Evolutionary conservation across 2,113 vertebrate species (phyloP).

Genomic region (Oceanodroma tethys): DNA sequence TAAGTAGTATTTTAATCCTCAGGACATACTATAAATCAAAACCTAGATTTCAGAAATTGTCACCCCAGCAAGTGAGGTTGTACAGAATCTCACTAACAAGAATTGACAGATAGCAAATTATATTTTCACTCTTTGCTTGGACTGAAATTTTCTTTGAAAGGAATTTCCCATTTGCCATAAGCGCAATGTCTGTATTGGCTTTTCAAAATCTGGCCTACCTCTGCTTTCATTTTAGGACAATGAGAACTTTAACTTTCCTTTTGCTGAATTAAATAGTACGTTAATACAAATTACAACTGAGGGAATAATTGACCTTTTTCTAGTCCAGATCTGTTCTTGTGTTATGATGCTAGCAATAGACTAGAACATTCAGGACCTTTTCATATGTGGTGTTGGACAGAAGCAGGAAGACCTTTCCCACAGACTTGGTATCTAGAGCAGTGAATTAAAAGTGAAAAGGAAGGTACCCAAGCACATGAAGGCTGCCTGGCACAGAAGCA

Average conservation of each 20-base stretch:
- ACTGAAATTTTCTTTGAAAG: constrained; percentile 2
- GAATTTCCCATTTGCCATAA: background rate
- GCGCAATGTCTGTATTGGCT: background rate
- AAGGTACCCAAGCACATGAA: background rate
- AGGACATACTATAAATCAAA: background rate
- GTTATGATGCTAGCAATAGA: background rate
- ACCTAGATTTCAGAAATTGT: background rate
- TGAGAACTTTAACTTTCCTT: background rate
- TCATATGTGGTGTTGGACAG: background rate
- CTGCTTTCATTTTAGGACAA: background rate
- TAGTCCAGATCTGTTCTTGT: background rate
- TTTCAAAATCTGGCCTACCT: background rate
- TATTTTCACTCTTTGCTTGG: background rate
- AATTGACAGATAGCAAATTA: background rate
- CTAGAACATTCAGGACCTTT: background rate
- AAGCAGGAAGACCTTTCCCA: background rate
- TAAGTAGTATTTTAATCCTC: constrained; percentile 1
- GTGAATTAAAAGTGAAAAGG: background rate
- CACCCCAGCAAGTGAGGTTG: background rate
- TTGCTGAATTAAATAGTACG: background rate
- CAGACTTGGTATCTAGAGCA: background rate
- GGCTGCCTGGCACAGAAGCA: background rate
- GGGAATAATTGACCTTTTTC: background rate
- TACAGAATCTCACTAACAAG: background rate
- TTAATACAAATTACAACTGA: background rate